Evolutionary conservation across 2,113 vertebrate species (phyloP), one percentile per base, ranked within the genome.

Genomic region (Crypturellus undulatus): DNA sequence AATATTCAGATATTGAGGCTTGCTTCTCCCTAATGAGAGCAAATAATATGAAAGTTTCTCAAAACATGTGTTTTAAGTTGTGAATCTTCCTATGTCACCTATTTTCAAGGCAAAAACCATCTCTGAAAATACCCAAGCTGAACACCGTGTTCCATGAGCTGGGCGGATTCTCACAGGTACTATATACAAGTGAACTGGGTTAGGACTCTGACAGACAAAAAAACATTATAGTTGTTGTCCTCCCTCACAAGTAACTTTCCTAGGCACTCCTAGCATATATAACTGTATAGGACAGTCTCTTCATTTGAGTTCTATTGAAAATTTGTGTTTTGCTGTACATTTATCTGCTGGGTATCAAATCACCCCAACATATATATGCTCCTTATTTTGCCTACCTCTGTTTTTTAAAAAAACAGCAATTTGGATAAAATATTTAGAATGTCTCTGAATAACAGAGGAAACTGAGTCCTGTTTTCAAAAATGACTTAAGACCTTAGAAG

Each of bases 381-480:
- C 12, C 17, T 72, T 71, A 78, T 24, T 32, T 28, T 47, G 47
- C 7, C 22, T 43, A 76, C 16, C 78, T 10, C 36, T 36, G 18
- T 6, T 34, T 89, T 62, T 65, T 22, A 58, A 78, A 69, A 92
- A 69, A 92, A 93, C 34, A 78, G 56, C 71, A 93, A 8, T 75
- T 80, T 30, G 59, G 45, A 71, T 72, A 92, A 93, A 96, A 79
- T 56, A 95, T 58, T 92, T 64, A 81, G 38, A 40, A 26, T 88
- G 34, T 45, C 43, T 62, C 43, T 84, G 80, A 95, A 68, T 67
- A 92, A 67, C 52, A 88, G 28, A 95, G 82, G 90, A 95, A 91
- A 90, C 92, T 58, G 92, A 94, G 59, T 69, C 40, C 71, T 86
- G 77, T 94, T 94, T 96, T 94, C 85, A 92, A 52, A 92, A 95